A percentile compares a stretch with the other conserved stretches of the same genome.
Evolutionary conservation across 2,888 invertebrate genomes (phyloP).

Genomic region (Elmis aenea): DNA sequence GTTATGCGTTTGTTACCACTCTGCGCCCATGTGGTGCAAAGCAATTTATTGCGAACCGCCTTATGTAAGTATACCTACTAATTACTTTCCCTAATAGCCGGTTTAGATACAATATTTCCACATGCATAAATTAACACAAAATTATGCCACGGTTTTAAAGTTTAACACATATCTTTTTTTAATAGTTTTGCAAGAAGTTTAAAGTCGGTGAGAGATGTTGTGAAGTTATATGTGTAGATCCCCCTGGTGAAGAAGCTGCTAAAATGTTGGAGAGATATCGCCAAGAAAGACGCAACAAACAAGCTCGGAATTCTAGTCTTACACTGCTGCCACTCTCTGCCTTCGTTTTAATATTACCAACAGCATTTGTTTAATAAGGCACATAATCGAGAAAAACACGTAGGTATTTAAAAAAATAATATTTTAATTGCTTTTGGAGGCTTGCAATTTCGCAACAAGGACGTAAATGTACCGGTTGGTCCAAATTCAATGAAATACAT

Average conservation of each 20-base stretch:
- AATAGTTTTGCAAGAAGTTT: conserved; percentile 79
- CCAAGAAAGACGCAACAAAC: conserved; percentile 16
- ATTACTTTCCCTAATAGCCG: too few species aligned
- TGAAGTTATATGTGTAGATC: conserved; percentile 83
- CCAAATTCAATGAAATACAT: too few species aligned
- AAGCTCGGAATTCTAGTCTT: conserved; percentile 9
- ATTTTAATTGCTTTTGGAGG: too few species aligned
- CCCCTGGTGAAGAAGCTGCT: conserved; percentile 58
- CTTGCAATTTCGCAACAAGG: too few species aligned
- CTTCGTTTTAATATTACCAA: too few species aligned
- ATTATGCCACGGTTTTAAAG: conserved; percentile 3
- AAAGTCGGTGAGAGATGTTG: conserved; percentile 81
- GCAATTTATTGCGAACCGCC: conserved; percentile 83
- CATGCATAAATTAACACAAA: too few species aligned
- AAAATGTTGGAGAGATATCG: conserved; percentile 38
- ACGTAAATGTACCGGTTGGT: too few species aligned
- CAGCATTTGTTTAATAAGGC: too few species aligned
- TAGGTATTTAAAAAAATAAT: too few species aligned
- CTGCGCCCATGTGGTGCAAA: conserved; percentile 81
- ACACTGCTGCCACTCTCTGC: too few species aligned
- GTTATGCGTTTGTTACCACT: conserved; percentile 80
- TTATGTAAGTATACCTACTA: conserved; percentile 59
- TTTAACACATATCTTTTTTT: conserved; percentile 6
- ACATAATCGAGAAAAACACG: too few species aligned
- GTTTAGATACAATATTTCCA: too few species aligned